A percentile compares a stretch with the other conserved stretches of the same genome.
These are phyloP conservation scores for Cynodonichthys magdalenae DNA, from an alignment of 2,797 vertebrate genomes.

Conservation along the genomic window DNA sequence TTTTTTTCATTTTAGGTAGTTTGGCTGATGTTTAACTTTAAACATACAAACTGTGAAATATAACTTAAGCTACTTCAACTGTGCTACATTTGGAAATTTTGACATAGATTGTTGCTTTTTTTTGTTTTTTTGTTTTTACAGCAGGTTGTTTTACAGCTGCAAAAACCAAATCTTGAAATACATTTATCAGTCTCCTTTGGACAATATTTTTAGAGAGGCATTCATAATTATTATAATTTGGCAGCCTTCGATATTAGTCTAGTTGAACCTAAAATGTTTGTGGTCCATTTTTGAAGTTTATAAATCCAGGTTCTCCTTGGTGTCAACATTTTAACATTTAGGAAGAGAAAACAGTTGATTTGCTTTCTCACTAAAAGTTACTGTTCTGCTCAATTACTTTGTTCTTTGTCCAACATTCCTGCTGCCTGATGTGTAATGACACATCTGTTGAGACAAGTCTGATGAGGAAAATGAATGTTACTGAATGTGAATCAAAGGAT, in stretches of 20 bases:
- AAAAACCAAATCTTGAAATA: slow-evolving; percentile 7
- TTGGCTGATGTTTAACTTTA: slow-evolving; percentile 5
- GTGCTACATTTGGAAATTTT: slow-evolving; percentile 26
- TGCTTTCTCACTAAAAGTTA: slow-evolving; percentile 21
- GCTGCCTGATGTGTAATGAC: slow-evolving; percentile 50
- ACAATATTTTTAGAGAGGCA: background rate
- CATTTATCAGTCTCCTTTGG: background rate
- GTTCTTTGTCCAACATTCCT: slow-evolving; percentile 67
- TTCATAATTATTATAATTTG: background rate
- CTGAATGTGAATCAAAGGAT: slow-evolving; percentile 30
- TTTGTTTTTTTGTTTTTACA: background rate
- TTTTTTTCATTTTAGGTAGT: slow-evolving; percentile 6
- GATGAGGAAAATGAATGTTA: slow-evolving; percentile 28
- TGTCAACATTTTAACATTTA: slow-evolving; percentile 16
- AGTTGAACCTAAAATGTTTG: background rate
- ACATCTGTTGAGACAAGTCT: slow-evolving; percentile 69
- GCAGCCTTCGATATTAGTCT: background rate
- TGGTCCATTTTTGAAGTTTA: background rate
- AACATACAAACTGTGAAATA: slow-evolving; percentile 26
- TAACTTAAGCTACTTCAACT: slow-evolving; percentile 19
- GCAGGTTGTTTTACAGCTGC: background rate
- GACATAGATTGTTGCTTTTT: background rate
- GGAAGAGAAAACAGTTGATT: slow-evolving; percentile 4
- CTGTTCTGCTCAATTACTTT: slow-evolving; percentile 29
- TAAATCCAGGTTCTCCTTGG: background rate